Base-by-base conservation (phyloP, 2,113 vertebrate genomes). In the Coracopsis vasa region DNA sequence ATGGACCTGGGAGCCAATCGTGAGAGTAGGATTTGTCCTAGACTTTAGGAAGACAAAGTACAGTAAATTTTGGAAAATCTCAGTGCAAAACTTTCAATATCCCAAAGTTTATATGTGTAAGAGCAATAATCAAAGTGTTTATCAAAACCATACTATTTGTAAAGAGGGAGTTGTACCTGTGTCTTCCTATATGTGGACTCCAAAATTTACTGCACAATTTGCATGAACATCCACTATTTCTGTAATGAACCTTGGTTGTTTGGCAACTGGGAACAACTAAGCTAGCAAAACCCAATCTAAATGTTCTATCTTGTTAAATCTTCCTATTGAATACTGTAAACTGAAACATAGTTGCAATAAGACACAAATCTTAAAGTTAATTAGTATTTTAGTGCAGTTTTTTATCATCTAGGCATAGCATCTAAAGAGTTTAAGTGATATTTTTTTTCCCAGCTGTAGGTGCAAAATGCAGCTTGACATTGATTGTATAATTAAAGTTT, bases 331-430 rank as follows among this genome's bases (percentile, higher is more conserved):
- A 80, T 87, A 74, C 47, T 54, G 19, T 77, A 93, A 95, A 33
- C 9, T 44, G 47, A 95, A 94, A 65, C 14, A 60, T 12, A 37
- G n/a, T 53, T 95, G 39, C 60, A 95, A 62, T 81, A 80, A 92
- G 87, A 82, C 54, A 84, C 10, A 90, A 92, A 95, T 78, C 41
- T 88, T 94, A 66, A 48, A 61, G 70, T 80, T 87, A 95, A 95
- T 90, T 90, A 73, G n/a, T 70, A 83, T 91, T 91, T 95, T 86
- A 86, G 19, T 74, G 24, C 28, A 80, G 64, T 64, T 78, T 3
- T 95, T 94, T 67, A 48, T 95, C 64, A 62, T 67, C n/a, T 82
- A 25, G 54, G 54, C 54, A 39, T 28, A 67, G 69, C 10, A 89
- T 89, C 60, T 84, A 58, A 83, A 81, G 83, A 92, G 24, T 69